Conservation (phyloP, 2,797 vertebrate genomes). For the Gallinago nigripennis region DNA sequence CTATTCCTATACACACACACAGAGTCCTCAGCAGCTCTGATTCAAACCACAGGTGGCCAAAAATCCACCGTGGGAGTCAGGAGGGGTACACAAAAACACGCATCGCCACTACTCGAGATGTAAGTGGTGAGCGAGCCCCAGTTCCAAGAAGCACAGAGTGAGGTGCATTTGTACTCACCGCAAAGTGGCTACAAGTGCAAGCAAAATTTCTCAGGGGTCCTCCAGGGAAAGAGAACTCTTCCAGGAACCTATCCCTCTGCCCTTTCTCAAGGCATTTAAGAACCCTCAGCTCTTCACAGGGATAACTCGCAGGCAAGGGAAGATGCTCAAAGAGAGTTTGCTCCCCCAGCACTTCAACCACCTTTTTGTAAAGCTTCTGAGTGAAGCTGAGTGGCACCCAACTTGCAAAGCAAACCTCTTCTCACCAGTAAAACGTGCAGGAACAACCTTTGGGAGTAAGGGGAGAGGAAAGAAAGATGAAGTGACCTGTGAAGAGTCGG, state of each 20-base stretch:
- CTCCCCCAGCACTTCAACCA: background rate
- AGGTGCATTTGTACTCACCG: background rate
- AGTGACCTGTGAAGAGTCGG: background rate
- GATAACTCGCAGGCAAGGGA: background rate
- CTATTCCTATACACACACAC: background rate
- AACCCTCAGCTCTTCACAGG: background rate
- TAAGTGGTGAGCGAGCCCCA: background rate
- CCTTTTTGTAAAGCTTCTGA: background rate
- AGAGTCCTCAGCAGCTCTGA: background rate
- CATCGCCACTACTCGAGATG: background rate
- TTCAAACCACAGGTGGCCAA: constrained; percentile 23
- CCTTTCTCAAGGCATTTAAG: constrained; percentile 27
- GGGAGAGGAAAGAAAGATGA: background rate
- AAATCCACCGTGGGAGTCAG: background rate
- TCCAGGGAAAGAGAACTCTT: constrained; percentile 7
- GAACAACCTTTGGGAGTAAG: background rate
- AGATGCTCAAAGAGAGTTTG: background rate
- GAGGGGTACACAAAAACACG: background rate
- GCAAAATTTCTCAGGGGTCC: background rate
- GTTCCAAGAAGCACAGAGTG: background rate
- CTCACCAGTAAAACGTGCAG: background rate
- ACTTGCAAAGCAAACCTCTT: background rate
- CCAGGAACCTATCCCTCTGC: background rate
- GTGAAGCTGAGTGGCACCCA: background rate
- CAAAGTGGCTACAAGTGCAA: background rate